Evolutionary conservation across 2,888 invertebrate species (phyloP).

Genomic region (Pammene fasciana): DNA sequence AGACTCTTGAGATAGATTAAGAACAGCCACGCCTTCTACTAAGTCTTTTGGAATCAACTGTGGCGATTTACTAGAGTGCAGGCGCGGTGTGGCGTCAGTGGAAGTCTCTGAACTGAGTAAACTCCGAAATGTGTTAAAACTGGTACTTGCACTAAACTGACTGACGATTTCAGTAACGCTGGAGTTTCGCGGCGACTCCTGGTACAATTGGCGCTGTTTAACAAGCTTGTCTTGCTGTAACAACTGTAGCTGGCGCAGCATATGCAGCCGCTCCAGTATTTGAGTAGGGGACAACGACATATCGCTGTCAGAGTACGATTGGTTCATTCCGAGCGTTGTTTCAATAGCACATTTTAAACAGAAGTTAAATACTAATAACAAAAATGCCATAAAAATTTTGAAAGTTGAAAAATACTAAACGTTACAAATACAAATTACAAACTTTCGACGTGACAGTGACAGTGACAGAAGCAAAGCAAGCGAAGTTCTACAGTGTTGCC

Average conservation of each 20-base stretch:
- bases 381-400: conserved; percentile 14
- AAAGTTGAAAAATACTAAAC: conserved; percentile 20
- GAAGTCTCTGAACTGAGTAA: conserved; percentile 63
- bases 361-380: conserved; percentile 5
- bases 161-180: conserved; percentile 74
- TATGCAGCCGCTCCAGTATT: conserved; percentile 72
- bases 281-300: conserved; percentile 73
- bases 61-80: conserved; percentile 50
- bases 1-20: conserved; percentile 75
- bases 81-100: conserved; percentile 54
- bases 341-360: conserved; percentile 9
- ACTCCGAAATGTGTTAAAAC: conserved; percentile 75
- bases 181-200: conserved; percentile 65
- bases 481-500: conserved; percentile 26
- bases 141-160: conserved; percentile 73
- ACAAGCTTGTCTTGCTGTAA: conserved; percentile 76
- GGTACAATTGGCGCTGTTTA: conserved; percentile 69
- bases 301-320: conserved; percentile 71
- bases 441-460: conserved; percentile 37
- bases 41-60: conserved; percentile 65
- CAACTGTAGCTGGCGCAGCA: conserved; percentile 70
- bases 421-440: conserved; percentile 38
- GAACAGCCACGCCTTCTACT: conserved; percentile 73
- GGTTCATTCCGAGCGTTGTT: conserved; percentile 60
- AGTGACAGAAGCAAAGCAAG: background rate